Conservation (phyloP, 2,113 vertebrate species). For the Motacilla tschutschensis region DNA sequence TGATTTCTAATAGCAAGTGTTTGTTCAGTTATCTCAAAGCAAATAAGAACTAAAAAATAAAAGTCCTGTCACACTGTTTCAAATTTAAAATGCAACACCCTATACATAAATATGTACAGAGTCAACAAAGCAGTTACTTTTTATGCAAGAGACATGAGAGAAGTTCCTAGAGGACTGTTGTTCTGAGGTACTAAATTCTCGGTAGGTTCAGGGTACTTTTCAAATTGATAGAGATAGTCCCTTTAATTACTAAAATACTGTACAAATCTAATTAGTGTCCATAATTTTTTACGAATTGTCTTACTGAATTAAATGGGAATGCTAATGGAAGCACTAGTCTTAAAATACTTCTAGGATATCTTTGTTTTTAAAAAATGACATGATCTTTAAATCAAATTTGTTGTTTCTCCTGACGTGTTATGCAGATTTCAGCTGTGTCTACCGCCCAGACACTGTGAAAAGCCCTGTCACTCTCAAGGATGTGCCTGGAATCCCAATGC, state of each 20-base stretch:
- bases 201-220: conserved; percentile 3
- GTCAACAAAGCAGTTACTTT: background rate
- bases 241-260: background rate
- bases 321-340: background rate
- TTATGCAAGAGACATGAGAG: conserved; percentile 12
- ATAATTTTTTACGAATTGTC: background rate
- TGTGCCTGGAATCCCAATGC: background rate
- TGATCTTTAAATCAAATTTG: background rate
- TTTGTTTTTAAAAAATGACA: background rate
- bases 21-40: conserved; percentile 48
- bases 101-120: conserved; percentile 26
- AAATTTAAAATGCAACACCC: conserved; percentile 41
- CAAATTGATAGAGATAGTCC: background rate
- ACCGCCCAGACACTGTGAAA: background rate
- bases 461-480: background rate
- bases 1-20: conserved; percentile 29
- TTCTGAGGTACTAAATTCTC: conserved; percentile 36
- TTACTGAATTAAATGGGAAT: background rate
- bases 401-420: background rate
- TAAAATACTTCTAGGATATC: background rate
- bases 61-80: background rate
- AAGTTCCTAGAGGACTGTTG: conserved; percentile 2
- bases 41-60: conserved; percentile 8
- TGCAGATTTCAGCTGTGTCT: background rate
- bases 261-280: background rate